Evolutionary conservation across 2,797 vertebrate species (phyloP).

Genomic region (Chaunax sp.): DNA sequence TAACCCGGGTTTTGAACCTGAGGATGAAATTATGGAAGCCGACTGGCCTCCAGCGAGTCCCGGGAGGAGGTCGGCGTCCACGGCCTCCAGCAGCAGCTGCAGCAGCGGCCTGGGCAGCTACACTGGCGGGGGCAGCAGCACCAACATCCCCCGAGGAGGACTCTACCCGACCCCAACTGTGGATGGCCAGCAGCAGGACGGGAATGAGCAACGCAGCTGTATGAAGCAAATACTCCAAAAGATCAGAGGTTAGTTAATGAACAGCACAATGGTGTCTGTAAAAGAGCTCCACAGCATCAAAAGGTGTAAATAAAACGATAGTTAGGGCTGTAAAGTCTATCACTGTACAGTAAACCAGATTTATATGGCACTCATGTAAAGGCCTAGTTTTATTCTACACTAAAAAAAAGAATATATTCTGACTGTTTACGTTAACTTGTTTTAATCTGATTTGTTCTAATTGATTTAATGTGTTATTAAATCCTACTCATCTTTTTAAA

Average conservation of each 20-base stretch:
- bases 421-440: no score
- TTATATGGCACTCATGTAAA: background rate
- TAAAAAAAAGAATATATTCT: no score
- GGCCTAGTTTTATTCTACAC: background rate
- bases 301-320: no score
- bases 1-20: slow-evolving; percentile 94
- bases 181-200: slow-evolving; percentile 74
- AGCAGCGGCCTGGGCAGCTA: slow-evolving; percentile 81
- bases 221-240: slow-evolving; percentile 87
- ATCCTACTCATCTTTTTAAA: no score
- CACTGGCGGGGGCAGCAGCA: slow-evolving; percentile 66
- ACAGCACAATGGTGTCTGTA: no score
- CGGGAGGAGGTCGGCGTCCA: slow-evolving; percentile 83
- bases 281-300: background rate
- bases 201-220: slow-evolving; percentile 78
- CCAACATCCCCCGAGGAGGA: slow-evolving; percentile 79
- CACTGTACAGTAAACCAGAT: no score
- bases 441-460: no score
- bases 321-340: no score
- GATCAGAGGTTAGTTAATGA: slow-evolving; percentile 90
- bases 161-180: slow-evolving; percentile 75
- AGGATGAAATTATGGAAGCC: slow-evolving; percentile 91
- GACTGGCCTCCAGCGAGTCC: slow-evolving; percentile 91
- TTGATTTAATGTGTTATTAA: no score
- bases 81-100: slow-evolving; percentile 81